phyloP scores from a whole-genome alignment of 2,797 vertebrate genomes.

The Hydrolagus colliei region DNA sequence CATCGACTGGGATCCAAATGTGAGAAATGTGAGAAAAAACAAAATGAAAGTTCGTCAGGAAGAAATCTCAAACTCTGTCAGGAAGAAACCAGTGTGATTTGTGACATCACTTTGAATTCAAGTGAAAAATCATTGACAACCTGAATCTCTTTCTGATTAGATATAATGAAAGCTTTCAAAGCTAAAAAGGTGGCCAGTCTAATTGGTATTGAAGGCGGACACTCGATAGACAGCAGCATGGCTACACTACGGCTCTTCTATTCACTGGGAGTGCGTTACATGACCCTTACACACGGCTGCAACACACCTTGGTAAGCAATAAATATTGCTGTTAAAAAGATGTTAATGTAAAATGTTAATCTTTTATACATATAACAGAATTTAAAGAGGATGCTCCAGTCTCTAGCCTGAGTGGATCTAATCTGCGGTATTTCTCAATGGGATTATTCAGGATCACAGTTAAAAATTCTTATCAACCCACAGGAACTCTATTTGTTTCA shows the following conservation, averaged over 20 bases:
- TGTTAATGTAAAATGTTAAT: too few relatives aligned
- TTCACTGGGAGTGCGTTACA: slow-evolving; percentile 78
- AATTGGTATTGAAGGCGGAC: slow-evolving; percentile 85
- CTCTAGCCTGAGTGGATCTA: too few relatives aligned
- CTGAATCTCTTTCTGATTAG: slow-evolving; percentile 40
- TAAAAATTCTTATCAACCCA: too few relatives aligned
- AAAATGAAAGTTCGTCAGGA: neutral
- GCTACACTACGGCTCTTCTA: slow-evolving; percentile 75
- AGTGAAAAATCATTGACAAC: neutral
- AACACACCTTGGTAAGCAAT: slow-evolving; percentile 82
- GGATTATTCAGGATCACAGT: too few relatives aligned
- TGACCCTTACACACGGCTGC: slow-evolving; percentile 91
- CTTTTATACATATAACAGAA: too few relatives aligned
- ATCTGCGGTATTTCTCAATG: too few relatives aligned
- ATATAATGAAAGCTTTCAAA: slow-evolving; percentile 52
- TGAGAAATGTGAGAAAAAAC: neutral
- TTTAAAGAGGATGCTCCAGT: too few relatives aligned
- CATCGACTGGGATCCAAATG: too few relatives aligned
- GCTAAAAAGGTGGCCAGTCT: slow-evolving; percentile 72
- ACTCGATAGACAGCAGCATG: slow-evolving; percentile 87
- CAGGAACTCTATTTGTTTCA: too few relatives aligned
- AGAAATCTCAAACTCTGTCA: neutral
- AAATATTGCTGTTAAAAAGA: neutral
- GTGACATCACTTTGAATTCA: neutral
- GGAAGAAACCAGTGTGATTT: neutral